phyloP scores from a whole-genome alignment of 64 coral and sea anemone species.

The Porites lutea region DNA sequence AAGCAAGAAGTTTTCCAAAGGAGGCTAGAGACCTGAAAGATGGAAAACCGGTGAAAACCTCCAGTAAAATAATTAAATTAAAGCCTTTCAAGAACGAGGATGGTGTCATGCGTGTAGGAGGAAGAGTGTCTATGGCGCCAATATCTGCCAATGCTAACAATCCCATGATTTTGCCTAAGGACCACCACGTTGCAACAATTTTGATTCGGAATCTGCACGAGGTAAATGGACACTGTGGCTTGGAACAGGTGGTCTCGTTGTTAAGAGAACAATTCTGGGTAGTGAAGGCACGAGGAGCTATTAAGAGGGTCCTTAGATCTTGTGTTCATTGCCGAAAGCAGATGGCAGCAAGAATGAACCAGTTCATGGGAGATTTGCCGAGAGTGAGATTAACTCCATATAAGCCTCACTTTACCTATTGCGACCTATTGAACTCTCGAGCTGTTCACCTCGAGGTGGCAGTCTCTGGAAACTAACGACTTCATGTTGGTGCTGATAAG shows the following conservation, averaged over 20 bases:
- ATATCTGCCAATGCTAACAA: slow-evolving; percentile 63
- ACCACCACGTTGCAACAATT: slow-evolving; percentile 60
- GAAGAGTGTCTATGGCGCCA: slow-evolving; percentile 58
- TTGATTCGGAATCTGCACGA: slow-evolving; percentile 75
- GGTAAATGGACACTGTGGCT: slow-evolving; percentile 65
- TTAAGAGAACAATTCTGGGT: slow-evolving; percentile 69
- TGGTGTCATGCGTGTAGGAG: slow-evolving; percentile 55
- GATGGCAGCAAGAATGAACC: not conserved
- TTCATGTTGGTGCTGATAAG: slow-evolving; percentile 41
- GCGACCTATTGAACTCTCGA: slow-evolving; percentile 48
- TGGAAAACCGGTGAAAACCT: slow-evolving; percentile 55
- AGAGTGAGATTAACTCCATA: slow-evolving; percentile 45
- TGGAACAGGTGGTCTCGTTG: slow-evolving; percentile 55
- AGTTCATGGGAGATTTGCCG: slow-evolving; percentile 61
- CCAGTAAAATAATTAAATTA: no score
- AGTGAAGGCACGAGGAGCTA: slow-evolving; percentile 45
- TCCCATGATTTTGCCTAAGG: slow-evolving; percentile 66
- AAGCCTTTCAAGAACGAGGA: no score
- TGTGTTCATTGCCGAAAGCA: slow-evolving; percentile 50
- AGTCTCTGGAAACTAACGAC: slow-evolving; percentile 60
- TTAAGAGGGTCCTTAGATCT: slow-evolving; percentile 40
- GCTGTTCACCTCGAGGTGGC: slow-evolving; percentile 59
- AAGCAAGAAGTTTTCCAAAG: not conserved
- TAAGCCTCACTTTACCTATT: slow-evolving; percentile 47
- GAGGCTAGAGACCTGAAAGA: slow-evolving; percentile 51